Evolutionary conservation across 2,113 vertebrate species (phyloP).

Genomic region (Himantopus leucocephalus): DNA sequence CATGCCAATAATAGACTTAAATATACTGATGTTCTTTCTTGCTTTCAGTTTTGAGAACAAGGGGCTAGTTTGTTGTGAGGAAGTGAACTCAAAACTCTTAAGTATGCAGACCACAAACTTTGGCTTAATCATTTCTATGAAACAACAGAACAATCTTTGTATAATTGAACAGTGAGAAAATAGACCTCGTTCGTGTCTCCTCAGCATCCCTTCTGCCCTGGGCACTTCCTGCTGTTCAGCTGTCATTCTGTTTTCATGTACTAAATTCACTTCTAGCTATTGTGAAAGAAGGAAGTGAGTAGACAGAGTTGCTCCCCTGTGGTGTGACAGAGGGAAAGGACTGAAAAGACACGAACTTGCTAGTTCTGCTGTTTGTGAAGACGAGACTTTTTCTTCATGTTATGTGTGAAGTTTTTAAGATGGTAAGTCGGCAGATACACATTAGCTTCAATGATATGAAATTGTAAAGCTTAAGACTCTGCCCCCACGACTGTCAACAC

Average conservation of each 20-base stretch:
- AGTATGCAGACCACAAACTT: background rate
- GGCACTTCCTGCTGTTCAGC: background rate
- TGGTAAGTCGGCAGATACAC: background rate
- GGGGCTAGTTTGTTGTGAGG: background rate
- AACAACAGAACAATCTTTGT: background rate
- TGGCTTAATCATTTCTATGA: background rate
- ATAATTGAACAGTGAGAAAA: background rate
- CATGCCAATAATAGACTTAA: background rate
- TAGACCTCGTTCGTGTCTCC: background rate
- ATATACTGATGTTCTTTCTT: background rate
- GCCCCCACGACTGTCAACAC: background rate
- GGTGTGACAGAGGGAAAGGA: background rate
- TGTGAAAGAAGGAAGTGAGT: conserved; percentile 14
- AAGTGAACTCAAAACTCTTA: background rate
- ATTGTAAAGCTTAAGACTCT: background rate
- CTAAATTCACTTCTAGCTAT: background rate
- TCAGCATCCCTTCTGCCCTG: background rate
- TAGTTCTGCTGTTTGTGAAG: background rate
- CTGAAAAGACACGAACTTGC: background rate
- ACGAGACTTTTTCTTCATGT: background rate
- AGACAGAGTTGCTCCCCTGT: background rate
- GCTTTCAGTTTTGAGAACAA: background rate
- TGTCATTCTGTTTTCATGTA: background rate
- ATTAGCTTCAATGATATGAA: background rate
- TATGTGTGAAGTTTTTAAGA: background rate